Evolutionary conservation across 2,888 invertebrate species (phyloP).

Genomic region (Podabrus alpinus): DNA sequence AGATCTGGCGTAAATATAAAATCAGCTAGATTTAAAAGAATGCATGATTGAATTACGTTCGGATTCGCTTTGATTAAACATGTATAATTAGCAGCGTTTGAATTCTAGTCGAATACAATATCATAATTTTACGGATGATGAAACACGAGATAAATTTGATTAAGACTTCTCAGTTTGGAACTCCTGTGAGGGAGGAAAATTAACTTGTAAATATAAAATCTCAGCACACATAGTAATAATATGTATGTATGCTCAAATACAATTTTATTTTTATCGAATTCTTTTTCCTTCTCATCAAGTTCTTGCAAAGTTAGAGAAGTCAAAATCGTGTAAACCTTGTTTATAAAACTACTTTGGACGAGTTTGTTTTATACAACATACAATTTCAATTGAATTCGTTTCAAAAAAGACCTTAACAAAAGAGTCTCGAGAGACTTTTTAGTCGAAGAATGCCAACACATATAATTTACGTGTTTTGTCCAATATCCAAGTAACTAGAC

Average conservation of each 20-base stretch:
- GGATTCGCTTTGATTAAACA: constrained; percentile 19
- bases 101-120: constrained; percentile 9
- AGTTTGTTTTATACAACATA: background rate
- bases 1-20: background rate
- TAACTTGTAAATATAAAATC: background rate
- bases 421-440: background rate
- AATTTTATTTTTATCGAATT: background rate
- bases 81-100: constrained; percentile 14
- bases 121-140: constrained; percentile 11
- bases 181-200: background rate
- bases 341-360: constrained; percentile 1
- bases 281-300: background rate
- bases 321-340: background rate
- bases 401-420: background rate
- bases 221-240: too few species aligned
- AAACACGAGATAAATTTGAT: background rate
- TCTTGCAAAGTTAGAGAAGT: background rate
- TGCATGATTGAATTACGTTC: constrained; percentile 14
- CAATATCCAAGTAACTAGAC: background rate
- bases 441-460: background rate
- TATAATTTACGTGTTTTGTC: background rate
- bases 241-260: background rate
- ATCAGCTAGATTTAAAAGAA: background rate
- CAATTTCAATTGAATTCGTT: constrained; percentile 3
- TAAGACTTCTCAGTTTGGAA: background rate